phyloP scores from a whole-genome alignment of 2,113 vertebrate species.

The Struthidea cinerea region DNA sequence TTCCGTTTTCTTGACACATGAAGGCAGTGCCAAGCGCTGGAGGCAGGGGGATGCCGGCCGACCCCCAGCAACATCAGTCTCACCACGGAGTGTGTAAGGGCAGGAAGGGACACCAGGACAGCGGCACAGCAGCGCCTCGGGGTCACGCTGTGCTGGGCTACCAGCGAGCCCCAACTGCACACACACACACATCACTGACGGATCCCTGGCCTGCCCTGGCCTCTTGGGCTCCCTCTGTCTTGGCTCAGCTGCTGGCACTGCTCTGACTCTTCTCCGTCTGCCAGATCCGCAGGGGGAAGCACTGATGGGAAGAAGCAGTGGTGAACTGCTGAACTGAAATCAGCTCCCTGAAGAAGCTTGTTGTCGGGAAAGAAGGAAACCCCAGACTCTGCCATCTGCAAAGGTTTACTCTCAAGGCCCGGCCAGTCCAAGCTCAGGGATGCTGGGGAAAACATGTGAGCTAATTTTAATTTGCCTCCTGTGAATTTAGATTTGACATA shows the following conservation, averaged over 20 bases:
- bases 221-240: not conserved
- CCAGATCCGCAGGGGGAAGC: fast-evolving
- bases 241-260: fast-evolving
- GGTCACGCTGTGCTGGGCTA: not conserved
- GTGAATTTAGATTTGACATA: not conserved
- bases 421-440: not conserved
- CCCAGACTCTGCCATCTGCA: not conserved
- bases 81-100: fast-evolving
- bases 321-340: not conserved
- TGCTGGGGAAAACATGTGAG: not conserved
- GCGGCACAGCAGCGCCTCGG: fast-evolving
- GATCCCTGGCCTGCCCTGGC: not conserved
- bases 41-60: fast-evolving
- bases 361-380: not conserved
- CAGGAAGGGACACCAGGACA: not conserved
- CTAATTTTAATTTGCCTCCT: not conserved
- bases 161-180: not conserved
- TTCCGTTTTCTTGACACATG: not conserved
- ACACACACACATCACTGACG: not conserved
- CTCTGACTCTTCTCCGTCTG: not conserved
- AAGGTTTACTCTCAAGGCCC: not conserved
- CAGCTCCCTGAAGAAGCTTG: not conserved
- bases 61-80: not conserved
- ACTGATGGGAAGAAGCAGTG: fast-evolving
- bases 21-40: not conserved